A percentile compares a stretch with the other conserved stretches of the same genome.
These are phyloP conservation scores for Kuschelorhynchus macadamiae DNA, from an alignment of 2,888 invertebrate species.

Conservation along the genomic window DNA sequence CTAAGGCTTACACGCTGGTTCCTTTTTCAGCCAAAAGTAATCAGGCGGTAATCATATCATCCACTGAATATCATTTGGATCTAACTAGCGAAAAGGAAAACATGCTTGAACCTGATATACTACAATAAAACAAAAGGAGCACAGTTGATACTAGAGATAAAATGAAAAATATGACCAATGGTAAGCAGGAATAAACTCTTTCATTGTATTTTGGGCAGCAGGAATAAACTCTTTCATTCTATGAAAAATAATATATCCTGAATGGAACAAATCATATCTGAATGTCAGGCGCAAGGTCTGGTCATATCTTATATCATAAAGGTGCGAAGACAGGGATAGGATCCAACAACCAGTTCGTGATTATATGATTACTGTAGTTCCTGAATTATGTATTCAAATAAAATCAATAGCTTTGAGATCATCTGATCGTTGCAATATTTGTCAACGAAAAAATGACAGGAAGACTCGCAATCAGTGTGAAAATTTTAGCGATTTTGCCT, in stretches of 20 bases:
- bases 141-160: constrained; percentile 6
- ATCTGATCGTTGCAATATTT: constrained; percentile 12
- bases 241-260: no score
- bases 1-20: constrained; percentile 31
- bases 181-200: background rate
- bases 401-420: constrained; percentile 4
- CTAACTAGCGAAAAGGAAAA: background rate
- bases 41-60: constrained; percentile 5
- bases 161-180: no score
- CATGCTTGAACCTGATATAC: constrained; percentile 23
- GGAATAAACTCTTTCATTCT: background rate
- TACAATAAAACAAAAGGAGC: constrained; percentile 43
- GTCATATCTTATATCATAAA: constrained; percentile 8
- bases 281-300: constrained; percentile 16
- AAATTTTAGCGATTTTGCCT: no score
- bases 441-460: no score
- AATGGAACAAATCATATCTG: constrained; percentile 15
- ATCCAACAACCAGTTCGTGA: constrained; percentile 15
- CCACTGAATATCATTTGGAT: constrained; percentile 35
- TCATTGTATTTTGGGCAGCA: no score
- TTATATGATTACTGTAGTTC: constrained; percentile 19
- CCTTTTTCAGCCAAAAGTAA: constrained; percentile 40
- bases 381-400: constrained; percentile 9
- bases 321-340: background rate
- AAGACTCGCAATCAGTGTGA: no score